Conservation (phyloP, 2,888 invertebrate genomes). For the Lordiphosa andalusiaca region DNA sequence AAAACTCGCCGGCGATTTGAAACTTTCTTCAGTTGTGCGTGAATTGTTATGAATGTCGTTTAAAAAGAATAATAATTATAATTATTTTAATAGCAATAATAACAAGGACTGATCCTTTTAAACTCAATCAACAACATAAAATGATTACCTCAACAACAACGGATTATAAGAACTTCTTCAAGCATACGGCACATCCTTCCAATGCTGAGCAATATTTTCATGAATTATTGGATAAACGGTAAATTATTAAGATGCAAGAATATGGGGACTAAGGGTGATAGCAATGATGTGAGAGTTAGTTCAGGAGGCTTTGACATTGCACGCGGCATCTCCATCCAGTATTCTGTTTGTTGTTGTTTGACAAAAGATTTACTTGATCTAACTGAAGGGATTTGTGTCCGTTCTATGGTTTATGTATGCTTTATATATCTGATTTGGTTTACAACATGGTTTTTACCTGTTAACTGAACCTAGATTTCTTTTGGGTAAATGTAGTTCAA, state of each 20-base stretch:
- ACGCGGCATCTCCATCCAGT: too few species aligned
- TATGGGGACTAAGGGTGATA: too few species aligned
- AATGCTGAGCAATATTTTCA: slow-evolving; percentile 76
- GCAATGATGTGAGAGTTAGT: too few species aligned
- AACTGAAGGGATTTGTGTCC: too few species aligned
- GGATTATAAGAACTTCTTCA: slow-evolving; percentile 71
- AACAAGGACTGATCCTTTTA: slow-evolving; percentile 4
- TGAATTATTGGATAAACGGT: slow-evolving; percentile 65
- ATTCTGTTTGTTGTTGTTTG: too few species aligned
- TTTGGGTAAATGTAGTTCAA: too few species aligned
- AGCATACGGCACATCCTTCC: slow-evolving; percentile 69
- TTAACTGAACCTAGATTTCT: too few species aligned
- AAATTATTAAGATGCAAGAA: slow-evolving; percentile 27
- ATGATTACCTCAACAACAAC: slow-evolving; percentile 70
- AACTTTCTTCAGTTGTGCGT: slow-evolving; percentile 55
- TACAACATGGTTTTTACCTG: too few species aligned
- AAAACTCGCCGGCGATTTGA: slow-evolving; percentile 40
- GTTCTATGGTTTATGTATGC: too few species aligned
- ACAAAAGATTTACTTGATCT: too few species aligned
- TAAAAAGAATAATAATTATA: not conserved
- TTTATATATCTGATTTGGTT: too few species aligned
- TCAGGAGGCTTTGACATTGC: too few species aligned
- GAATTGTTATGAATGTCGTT: slow-evolving; percentile 31
- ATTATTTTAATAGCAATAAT: not conserved
- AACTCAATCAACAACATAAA: slow-evolving; percentile 20